Evolutionary conservation across 2,888 invertebrate genomes (phyloP), one percentile per base, ranked within the genome.

Genomic region (Phlogophora meticulosa): DNA sequence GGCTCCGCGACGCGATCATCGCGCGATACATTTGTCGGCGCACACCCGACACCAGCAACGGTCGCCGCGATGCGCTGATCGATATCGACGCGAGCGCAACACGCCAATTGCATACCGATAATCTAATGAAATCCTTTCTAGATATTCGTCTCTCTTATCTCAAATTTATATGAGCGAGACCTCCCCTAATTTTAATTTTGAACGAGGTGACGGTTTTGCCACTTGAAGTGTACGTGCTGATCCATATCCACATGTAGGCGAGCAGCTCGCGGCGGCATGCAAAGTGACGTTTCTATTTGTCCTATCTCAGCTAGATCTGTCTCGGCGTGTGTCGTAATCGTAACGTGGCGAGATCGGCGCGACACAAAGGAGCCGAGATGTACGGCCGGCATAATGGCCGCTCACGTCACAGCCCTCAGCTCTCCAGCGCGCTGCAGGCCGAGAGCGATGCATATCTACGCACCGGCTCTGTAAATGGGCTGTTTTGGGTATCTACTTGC

Each of bases 11-110:
- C 90, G 90, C 92, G 93, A 94, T 94, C 93, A 91, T 90, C 88
- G 90, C 88, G 87, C 87, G 95, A 95, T 95, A 95, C 93, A 95
- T 95, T 94, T 94, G 95, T 94, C 94, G 95, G 95, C 93, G 81
- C 86, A 86, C 90, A 84, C 87, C 88, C 85, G 89, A 87, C 83
- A 77, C 69, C 88, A 85, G 84, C 88, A 72, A 82, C 85, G 82
- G 87, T 80, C 82, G 72, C 85, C 82, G 87, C 82, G 87, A 87
- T 85, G 87, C 88, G 88, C 78, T 78, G 93, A 94, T 94, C 90
- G 65, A 84, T 93, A 94, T 94, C 93, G 78, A 61, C 81, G 80
- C 83, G 82, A 85, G 85, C 90, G 88, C 91, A 89, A 74, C 85
- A 87, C 88, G 87, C 92, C 93, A 91, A 92, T 92, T 92, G 92